Evolutionary conservation across 2,888 invertebrate genomes (phyloP), one percentile per base, ranked within the genome.

Genomic region (Hanleya hanleyi): DNA sequence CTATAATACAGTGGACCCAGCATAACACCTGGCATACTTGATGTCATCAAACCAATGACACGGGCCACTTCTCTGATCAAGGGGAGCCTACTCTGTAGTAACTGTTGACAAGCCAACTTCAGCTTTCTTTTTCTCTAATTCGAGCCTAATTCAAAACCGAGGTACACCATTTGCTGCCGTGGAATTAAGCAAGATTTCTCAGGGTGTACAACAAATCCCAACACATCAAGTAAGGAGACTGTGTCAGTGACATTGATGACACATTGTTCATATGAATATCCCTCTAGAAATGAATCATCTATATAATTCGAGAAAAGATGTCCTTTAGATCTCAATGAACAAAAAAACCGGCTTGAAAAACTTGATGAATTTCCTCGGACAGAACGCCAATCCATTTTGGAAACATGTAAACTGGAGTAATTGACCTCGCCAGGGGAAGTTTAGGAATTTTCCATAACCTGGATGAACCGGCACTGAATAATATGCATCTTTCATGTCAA

Each of bases 321-420:
- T 41, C 76, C 73, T 22, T 37, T 38, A 70, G 69, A 70, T n/a
- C 71, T 6, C n/a, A 33, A 73, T 68, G n/a, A 37, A 41, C 5
- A 75, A 68, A 65, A 71, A 75, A 7, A 67, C 67, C 0, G 69
- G 68, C 41, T 76, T 78, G 26, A 75, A 18, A 15, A 76, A 15
- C 67, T 78, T 75, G 18, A 71, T 76, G 36, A 75, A 78, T n/a
- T 70, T 65, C 12, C 74, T 33, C 1, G 76, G 71, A 12, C 68
- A 62, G 2, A 64, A 67, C 29, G 67, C 61, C 15, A 73, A 50
- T 7, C 73, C 75, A 47, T 73, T 68, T 18, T 73, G 72, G 33
- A 75, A 47, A 33, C 66, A 73, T 18, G 66, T 69, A 49, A 41
- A 77, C 18, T 73, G 71, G 33, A 67, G 69, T 3, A 50, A 26